Evolutionary conservation across 2,888 invertebrate species (phyloP), one percentile per base, ranked within the genome.

Genomic region (Ochropleura leucogaster): DNA sequence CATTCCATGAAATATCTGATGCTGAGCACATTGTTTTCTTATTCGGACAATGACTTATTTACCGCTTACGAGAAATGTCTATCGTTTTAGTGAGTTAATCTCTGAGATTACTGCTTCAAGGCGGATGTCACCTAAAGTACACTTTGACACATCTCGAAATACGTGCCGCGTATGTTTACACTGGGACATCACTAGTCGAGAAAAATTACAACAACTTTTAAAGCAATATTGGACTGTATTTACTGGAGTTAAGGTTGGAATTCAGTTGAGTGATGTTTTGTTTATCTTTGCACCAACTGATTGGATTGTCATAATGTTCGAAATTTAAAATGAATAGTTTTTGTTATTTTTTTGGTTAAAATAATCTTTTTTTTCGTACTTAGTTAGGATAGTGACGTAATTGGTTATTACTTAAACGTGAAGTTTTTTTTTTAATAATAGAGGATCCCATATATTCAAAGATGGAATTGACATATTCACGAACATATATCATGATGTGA

Each of bases 61-160:
- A 88, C 87, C 87, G 88, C 90, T 88, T 88, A 89, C 87, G 85
- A 89, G 90, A 91, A 89, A 87, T 87, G 92, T 93, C 92, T 91
- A 89, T 88, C 89, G 89, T 89, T 90, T 89, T 86, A 78, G 86
- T 87, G 76, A 85, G 87, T 85, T 95, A 94, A 95, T 93, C 94
- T 91, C 81, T 8, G 65, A 92, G 95, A 94, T 96, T 95, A 95
- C 90, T 85, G 88, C 92, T 92, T 95, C 95, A 93, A 89, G 90
- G 88, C 88, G 87, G 79, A 87, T 91, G 94, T 93, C 93, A 90
- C 68, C 86, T 89, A 89, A 92, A 92, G 92, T 89, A 92, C 89
- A 91, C 91, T 93, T 92, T 93, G 95, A 94, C 94, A 94, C 89
- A 87, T 92, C 89, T 89, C 84, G 89, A 89, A 88, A 92, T 93